These are phyloP conservation scores for Leucopsar rothschildi DNA, from an alignment of 2,113 vertebrate genomes.

Conservation along the genomic window DNA sequence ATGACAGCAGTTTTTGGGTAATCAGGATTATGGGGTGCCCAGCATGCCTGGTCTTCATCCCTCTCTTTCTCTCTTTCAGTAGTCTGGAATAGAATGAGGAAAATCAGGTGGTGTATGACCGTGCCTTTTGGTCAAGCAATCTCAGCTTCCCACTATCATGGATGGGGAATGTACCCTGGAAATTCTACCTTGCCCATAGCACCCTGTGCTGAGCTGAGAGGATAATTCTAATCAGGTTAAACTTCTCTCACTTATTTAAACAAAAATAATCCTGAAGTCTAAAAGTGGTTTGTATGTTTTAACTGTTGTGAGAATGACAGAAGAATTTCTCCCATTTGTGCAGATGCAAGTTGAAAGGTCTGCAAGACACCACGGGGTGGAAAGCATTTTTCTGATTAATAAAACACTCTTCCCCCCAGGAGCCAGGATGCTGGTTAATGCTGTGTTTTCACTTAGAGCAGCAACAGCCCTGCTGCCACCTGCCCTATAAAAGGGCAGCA, in stretches of 20 bases:
- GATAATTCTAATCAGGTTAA: not conserved
- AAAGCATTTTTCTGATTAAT: conserved; percentile 34
- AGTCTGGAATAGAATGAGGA: not conserved
- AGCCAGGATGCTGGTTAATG: conserved; percentile 1
- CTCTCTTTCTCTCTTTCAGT: not conserved
- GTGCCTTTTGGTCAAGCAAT: not conserved
- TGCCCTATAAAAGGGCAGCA: conserved; percentile 22
- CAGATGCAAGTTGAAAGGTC: conserved; percentile 36
- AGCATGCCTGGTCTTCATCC: not conserved
- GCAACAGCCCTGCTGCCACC: not conserved
- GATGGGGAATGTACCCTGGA: not conserved
- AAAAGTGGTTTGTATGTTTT: not conserved
- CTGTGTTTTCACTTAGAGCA: conserved; percentile 36
- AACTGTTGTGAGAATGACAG: not conserved
- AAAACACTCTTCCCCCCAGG: conserved; percentile 35
- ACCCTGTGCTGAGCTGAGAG: not conserved
- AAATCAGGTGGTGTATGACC: not conserved
- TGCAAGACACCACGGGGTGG: conserved; percentile 12
- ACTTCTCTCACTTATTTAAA: not conserved
- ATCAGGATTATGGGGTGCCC: not conserved
- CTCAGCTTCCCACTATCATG: not conserved
- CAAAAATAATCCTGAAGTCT: not conserved
- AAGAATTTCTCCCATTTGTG: not conserved
- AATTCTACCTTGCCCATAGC: not conserved
- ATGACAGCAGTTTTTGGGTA: not conserved